Base-by-base conservation (phyloP, 2,113 vertebrate genomes). In the western clawed frog (Xenopus tropicalis) region DNA sequence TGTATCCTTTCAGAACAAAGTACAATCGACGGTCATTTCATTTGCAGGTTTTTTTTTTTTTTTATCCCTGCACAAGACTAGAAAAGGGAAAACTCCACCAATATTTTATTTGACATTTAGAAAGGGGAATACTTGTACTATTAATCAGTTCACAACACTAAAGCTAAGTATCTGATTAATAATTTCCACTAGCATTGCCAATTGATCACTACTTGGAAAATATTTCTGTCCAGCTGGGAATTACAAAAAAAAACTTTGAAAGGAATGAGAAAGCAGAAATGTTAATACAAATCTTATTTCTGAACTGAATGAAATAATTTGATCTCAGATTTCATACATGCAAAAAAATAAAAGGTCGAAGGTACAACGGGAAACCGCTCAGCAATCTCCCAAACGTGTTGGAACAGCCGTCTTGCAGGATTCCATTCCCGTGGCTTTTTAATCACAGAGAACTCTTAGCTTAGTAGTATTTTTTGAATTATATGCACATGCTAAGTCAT, bases 131-230 rank as follows among this genome's bases (percentile, higher is more conserved):
- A 75, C 25, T 76, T 69, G 44, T 63, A 61, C 66, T 42, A 76
- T 76, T 69, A 69, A 69, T 69, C 66, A 76, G 72, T 29, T 63
- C 25, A 12, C 73, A 62, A 74, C 14, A 76, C 66, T 69, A 69
- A 69, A 63, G 12, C 56, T 20, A 61, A 76, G 66, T 44, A 54
- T 69, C 73, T 76, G 73, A 76, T 76, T 76, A 76, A 76, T 76
- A 76, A 76, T 76, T 76, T 76, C 73, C 73, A 76, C 66, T 52
- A 63, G 16, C 20, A 7, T 58, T 76, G 73, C 73, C 73, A 76
- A 63, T 69, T 63, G 62, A 69, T 69, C 66, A 76, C 58, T 76
- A 21, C 7, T 48, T 69, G 73, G 73, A 69, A 76, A 63, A 52
- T 22, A 54, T 56, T 63, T 74, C 54, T 62, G 61, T 54, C 69